A percentile compares a stretch with the other conserved stretches of the same genome.
These are phyloP conservation scores for Zosterops borbonicus DNA, from an alignment of 2,113 vertebrate species.

Conservation along the genomic window DNA sequence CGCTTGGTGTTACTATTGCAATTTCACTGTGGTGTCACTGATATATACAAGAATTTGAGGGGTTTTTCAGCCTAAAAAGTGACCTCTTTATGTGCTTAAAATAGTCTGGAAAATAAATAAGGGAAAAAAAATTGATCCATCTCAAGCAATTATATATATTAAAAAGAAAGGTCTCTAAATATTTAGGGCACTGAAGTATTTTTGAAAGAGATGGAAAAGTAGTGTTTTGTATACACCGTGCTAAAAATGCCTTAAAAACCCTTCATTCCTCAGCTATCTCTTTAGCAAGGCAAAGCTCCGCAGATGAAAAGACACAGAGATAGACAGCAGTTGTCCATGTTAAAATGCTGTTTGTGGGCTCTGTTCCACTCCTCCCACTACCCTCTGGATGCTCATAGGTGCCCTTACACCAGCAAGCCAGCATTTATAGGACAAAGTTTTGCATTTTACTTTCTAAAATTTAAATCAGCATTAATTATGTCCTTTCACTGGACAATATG, in stretches of 20 bases:
- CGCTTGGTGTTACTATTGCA: background rate
- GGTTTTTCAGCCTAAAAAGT: accelerated
- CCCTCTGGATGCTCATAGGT: background rate
- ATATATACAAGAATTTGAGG: no score
- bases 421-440: background rate
- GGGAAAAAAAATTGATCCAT: background rate
- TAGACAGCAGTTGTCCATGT: background rate
- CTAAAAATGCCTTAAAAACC: background rate
- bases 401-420: background rate
- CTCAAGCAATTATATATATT: background rate
- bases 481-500: background rate
- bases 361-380: background rate
- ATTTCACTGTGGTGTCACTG: background rate
- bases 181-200: background rate
- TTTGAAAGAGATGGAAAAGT: background rate
- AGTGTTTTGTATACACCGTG: background rate
- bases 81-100: background rate
- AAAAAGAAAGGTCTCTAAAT: background rate
- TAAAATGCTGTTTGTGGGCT: background rate
- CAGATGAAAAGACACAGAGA: background rate
- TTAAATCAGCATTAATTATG: background rate
- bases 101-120: background rate
- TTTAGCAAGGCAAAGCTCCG: background rate
- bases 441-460: background rate
- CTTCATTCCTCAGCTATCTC: background rate